Base-by-base conservation (phyloP, 2,113 vertebrate genomes). In the Xiphophorus couchianus region DNA sequence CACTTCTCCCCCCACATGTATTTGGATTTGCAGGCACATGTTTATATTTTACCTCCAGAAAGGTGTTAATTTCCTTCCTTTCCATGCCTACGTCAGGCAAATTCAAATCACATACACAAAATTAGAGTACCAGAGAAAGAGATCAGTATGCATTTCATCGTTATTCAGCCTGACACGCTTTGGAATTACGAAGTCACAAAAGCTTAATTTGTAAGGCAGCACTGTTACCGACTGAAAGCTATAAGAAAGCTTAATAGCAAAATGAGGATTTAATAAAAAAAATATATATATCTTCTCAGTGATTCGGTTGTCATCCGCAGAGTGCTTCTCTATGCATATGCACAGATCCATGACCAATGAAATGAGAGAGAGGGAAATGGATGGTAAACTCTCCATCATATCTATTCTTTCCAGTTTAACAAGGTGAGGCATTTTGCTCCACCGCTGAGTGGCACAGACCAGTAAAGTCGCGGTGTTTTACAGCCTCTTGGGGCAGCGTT, bases 401-500 rank as follows among this genome's bases (percentile, higher is more conserved):
- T 87, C 81, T 84, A 83, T 85, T 89, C 80, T 77, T 85, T 84
- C 69, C 76, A 80, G 37, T 92, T 93, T 92, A 93, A 93, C 61
- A 60, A 76, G 83, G 28, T 58, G 68, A 72, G 62, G 82, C 89
- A 83, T 89, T 92, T 91, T 86, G 86, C 76, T 19, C 83, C 86
- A 51, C 58, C 78, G 78, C 77, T 73, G 74, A 88, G 71, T 90
- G 78, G 84, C 82, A 88, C 74, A 88, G 79, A 73, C 81, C 77
- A 78, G 89, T 91, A 86, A 93, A 92, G 86, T 66, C 63, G 35
- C 5, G 0, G 61, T 83, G 78, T 88, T 93, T 94, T 90, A 93
- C 61, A 2, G 86, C 51, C 64, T 82, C 69, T 48, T 33, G 44
- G 83, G 70, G 78, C 79, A 10, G 48, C 84, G 83, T 78, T 91